Base-by-base conservation (phyloP, 2,797 vertebrate genomes). In the Nasua narica region DNA sequence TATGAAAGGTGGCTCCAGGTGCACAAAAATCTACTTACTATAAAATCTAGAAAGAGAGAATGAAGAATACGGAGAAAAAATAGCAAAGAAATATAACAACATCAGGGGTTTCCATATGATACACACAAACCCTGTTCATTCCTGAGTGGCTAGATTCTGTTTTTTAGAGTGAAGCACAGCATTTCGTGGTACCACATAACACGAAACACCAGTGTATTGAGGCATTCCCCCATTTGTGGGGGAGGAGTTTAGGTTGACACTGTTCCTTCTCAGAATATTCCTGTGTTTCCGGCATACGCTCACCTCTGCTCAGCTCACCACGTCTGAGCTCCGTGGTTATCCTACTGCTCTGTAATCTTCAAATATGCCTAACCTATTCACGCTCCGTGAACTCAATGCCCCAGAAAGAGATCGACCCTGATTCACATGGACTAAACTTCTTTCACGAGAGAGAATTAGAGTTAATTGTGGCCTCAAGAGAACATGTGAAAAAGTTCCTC, bases 341-440 rank as follows among this genome's bases (percentile, higher is more conserved):
- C 32, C 40, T 5, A 25, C 37, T 60, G 21, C 84, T 21, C 32
- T 1, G 3, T 9, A 15, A 11, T 16, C 60, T 82, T 91, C 79
- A 74, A 32, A 46, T 13, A 58, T 1, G 3, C 15, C 43, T 25
- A 46, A 11, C 46, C 15, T 69, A 13, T 2, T 77, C 46, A 9
- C 0, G 5, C 40, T 29, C 15, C 6, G 14, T 4, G 32, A 70
- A 62, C 54, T 60, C 1, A 0, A 11, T 0, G 10, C 67, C 48
- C 9, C 0, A 21, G 13, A 25, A 69, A 40, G 52, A 54, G 50
- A 62, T 3, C 27, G 3, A 5, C 60, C 16, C 43, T 48, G 9
- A 72, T 15, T 46, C 40, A 10, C 0, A 0, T 0, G 52, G 86
- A n/a, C 35, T 3, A 14, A 37, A 13, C 7, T 50, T 48, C 74